Evolutionary conservation across 2,888 invertebrate species (phyloP).

Genomic region (Hoplodrina ambigua): DNA sequence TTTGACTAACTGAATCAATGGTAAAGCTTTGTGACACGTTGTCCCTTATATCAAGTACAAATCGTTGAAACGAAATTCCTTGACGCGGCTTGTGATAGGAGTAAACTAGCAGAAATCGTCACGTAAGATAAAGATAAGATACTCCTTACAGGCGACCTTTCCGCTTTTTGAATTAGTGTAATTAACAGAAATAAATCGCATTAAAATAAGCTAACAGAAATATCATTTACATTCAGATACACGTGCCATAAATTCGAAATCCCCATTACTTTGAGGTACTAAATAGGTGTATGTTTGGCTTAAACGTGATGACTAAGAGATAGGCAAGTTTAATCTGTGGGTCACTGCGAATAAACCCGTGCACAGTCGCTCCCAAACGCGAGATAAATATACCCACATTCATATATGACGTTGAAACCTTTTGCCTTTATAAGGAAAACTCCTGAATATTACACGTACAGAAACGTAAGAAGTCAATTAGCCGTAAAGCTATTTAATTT

Average conservation of each 20-base stretch:
- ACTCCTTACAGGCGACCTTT: too few species aligned
- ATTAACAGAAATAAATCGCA: not conserved
- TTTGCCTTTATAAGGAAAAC: constrained; percentile 41
- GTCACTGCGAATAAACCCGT: constrained; percentile 40
- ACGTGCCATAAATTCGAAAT: not conserved
- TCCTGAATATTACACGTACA: constrained; percentile 38
- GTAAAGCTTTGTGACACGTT: too few species aligned
- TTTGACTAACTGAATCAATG: too few species aligned
- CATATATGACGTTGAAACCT: constrained; percentile 17
- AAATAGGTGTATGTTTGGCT: constrained; percentile 16
- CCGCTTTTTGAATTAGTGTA: not conserved
- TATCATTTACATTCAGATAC: not conserved
- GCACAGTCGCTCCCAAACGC: constrained; percentile 19
- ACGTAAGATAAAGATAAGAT: too few species aligned
- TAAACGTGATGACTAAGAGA: constrained; percentile 21
- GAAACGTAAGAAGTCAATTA: constrained; percentile 36
- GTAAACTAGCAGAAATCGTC: too few species aligned
- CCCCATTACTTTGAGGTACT: not conserved
- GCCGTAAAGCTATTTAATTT: not conserved
- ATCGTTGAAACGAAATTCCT: too few species aligned
- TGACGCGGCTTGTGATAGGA: too few species aligned
- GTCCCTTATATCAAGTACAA: too few species aligned
- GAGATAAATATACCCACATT: constrained; percentile 9
- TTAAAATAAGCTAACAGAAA: not conserved
- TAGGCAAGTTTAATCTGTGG: constrained; percentile 45